Evolutionary conservation across 2,113 vertebrate species (phyloP), one percentile per base, ranked within the genome.

Genomic region (Ranitomeya imitator): DNA sequence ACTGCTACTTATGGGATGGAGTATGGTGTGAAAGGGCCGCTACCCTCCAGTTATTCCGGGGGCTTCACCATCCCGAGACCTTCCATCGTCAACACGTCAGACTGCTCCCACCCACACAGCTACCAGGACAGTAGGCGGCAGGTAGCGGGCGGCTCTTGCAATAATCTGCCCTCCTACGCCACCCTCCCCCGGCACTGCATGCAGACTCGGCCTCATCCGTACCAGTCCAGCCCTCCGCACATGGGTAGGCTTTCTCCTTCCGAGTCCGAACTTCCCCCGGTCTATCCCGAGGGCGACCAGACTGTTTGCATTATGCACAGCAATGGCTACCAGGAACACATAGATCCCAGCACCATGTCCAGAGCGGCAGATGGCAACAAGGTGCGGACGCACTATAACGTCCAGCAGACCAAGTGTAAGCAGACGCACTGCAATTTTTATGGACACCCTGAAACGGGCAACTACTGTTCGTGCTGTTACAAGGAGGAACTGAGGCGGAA

Each of bases 391-490:
- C 88, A 90, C 0, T 91, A 90, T 14, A 13, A 7, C 78, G 85
- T 95, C 31, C 96, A 94, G 93, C 96, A 98, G 92, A 96, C 93
- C 92, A 97, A 96, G 89, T 99, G 98, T 94, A 96, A 95, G 90
- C 97, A 97, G 37, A 96, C 96, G 13, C 96, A 93, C 94, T 99
- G 98, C 94, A 95, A 94, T 91, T 99, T 96, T 92, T 99, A 98
- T 0, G 98, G 98, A 89, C 97, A 98, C 90, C 97, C 98, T 0
- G 97, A 99, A 90, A 99, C 98, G 0, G 96, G 97, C 90, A 96
- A 99, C 93, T 99, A 97, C 94, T 99, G 98, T 91, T 99, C 98
- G 60, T 99, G 95, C 93, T 99, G 98, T 91, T 99, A 98, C 92
- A 92, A 93, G 54, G 97, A 98, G 31, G 97, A 98, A 94, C 91